phyloP scores from a whole-genome alignment of 2,797 vertebrate genomes.

The Phataginus tricuspis region DNA sequence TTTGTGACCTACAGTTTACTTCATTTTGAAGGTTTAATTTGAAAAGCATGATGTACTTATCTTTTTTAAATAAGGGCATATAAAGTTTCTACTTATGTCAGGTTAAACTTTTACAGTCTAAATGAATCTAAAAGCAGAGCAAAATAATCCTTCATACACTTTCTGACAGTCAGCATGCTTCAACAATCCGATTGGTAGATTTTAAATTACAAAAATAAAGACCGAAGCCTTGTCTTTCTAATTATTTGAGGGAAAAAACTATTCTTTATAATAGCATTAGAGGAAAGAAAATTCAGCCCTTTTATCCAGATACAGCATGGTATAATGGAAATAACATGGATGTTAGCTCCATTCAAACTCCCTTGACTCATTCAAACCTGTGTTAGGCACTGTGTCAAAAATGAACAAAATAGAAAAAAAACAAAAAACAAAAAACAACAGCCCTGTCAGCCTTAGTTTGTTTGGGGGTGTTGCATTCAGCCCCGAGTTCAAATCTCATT shows the following conservation, averaged over 20 bases:
- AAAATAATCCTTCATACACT: not conserved
- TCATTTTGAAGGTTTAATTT: conserved; percentile 43
- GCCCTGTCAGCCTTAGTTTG: not conserved
- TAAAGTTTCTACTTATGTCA: not conserved
- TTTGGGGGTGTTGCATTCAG: not conserved
- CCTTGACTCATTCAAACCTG: not conserved
- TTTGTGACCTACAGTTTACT: not conserved
- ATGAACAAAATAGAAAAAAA: not conserved
- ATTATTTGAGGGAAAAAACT: not conserved
- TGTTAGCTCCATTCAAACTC: not conserved
- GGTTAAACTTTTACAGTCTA: not conserved
- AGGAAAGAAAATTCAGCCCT: not conserved
- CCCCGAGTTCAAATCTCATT: not conserved
- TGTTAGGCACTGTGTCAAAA: not conserved
- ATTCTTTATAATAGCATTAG: not conserved
- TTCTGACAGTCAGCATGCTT: not conserved
- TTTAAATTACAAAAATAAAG: conserved; percentile 16
- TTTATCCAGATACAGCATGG: not conserved
- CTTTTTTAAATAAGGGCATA: not conserved
- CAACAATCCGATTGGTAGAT: not conserved
- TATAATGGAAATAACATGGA: not conserved
- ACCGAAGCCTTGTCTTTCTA: not conserved
- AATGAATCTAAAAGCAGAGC: not conserved
- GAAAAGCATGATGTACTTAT: not conserved
- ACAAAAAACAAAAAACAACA: not conserved